Conservation (phyloP, 1,140 invertebrate genomes). For the Drosophila melanogaster region Release_6_plus_ISO1_MT NT_033779.5:8348501-8349000, state of each 20-base stretch:
- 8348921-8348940: too few species aligned
- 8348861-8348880: background rate
- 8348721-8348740: slow-evolving; percentile 61
- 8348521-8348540: slow-evolving; percentile 60
- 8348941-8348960: background rate
- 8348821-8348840: background rate
- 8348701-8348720: slow-evolving; percentile 50
- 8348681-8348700: slow-evolving; percentile 66
- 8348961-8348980: background rate
- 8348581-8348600: slow-evolving; percentile 11
- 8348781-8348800: slow-evolving; percentile 7
- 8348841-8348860: too few species aligned
- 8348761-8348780: slow-evolving; percentile 39
- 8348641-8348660: slow-evolving; percentile 76
- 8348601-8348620: slow-evolving; percentile 24
- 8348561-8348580: slow-evolving; percentile 4
- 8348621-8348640: slow-evolving; percentile 44
- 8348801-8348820: background rate
- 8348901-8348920: background rate
- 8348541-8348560: slow-evolving; percentile 14
- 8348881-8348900: too few species aligned
- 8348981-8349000: background rate
- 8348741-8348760: slow-evolving; percentile 69
- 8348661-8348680: slow-evolving; percentile 42
- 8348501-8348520: slow-evolving; percentile 34